Evolutionary conservation across 2,113 vertebrate genomes (phyloP).

Genomic region (Xiphias gladius): DNA sequence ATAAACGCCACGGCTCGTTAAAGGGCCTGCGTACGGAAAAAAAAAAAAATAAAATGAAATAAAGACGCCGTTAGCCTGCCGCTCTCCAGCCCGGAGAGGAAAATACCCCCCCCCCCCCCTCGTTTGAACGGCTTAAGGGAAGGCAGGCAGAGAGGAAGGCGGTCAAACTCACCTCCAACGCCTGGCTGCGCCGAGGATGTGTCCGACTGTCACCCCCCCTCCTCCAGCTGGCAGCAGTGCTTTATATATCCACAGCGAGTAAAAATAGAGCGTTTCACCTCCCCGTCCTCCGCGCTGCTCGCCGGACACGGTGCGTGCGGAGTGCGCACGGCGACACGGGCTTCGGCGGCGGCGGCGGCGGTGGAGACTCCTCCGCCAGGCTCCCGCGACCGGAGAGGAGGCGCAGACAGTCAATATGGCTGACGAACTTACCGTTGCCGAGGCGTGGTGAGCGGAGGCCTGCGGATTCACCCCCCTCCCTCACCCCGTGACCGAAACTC

Average conservation of each 20-base stretch:
- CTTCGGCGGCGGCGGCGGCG: background rate
- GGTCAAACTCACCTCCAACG: conserved; percentile 66
- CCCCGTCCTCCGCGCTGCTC: conserved; percentile 44
- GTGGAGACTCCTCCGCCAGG: conserved; percentile 51
- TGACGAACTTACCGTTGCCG: conserved; percentile 67
- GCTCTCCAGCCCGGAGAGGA: conserved; percentile 4
- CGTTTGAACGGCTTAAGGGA: conserved; percentile 48
- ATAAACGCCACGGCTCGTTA: background rate
- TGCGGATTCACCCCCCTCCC: conserved; percentile 53
- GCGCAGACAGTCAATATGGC: conserved; percentile 75
- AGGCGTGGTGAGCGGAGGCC: conserved; percentile 72
- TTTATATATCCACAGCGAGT: conserved; percentile 70
- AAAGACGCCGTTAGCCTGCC: background rate
- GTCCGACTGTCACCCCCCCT: conserved; percentile 48
- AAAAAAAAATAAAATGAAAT: no score
- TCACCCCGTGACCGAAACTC: conserved; percentile 44
- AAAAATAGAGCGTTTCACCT: conserved; percentile 70
- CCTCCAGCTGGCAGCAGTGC: conserved; percentile 44
- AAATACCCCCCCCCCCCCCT: conserved; percentile 40
- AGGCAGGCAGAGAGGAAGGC: conserved; percentile 46
- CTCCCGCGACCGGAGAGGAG: conserved; percentile 55
- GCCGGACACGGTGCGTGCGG: conserved; percentile 50
- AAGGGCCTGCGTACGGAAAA: conserved; percentile 5
- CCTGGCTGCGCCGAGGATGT: conserved; percentile 61
- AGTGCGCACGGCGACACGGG: conserved; percentile 7